These are phyloP conservation scores for Sycon ciliatum DNA, from an alignment of 37 sponge, comb jelly and placozoan species.

Conservation along the genomic window DNA sequence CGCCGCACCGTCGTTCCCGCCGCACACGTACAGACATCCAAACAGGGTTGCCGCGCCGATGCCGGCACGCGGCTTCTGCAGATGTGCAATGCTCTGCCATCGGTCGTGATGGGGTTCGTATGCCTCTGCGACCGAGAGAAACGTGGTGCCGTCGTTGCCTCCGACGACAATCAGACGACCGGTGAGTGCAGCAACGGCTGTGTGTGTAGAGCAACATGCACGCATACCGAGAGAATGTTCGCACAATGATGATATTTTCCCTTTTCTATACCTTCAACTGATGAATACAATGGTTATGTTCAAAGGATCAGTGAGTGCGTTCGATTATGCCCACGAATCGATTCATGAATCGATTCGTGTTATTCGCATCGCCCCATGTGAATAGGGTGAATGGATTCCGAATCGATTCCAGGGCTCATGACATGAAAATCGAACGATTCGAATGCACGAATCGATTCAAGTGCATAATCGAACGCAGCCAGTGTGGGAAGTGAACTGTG, in stretches of 20 bases:
- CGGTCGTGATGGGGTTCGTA: constrained; percentile 91
- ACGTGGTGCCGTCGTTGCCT: constrained; percentile 87
- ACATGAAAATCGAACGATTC: no score
- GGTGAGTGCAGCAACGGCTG: constrained; percentile 53
- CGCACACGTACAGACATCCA: constrained; percentile 76
- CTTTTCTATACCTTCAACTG: not conserved
- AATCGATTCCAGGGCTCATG: no score
- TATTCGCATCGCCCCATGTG: no score
- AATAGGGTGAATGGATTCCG: no score
- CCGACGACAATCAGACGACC: constrained; percentile 72
- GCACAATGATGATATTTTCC: not conserved
- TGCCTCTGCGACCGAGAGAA: constrained; percentile 76
- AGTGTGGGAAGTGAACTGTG: no score
- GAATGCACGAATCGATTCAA: no score
- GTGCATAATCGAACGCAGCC: no score
- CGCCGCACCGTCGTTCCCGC: constrained; percentile 87
- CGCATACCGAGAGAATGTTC: not conserved
- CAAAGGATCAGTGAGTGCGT: no score
- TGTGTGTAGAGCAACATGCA: not conserved
- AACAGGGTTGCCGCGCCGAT: constrained; percentile 27
- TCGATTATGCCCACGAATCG: no score
- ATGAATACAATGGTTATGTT: no score
- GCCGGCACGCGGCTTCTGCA: constrained; percentile 74
- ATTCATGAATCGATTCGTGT: no score
- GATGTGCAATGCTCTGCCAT: constrained; percentile 67